phyloP scores from a whole-genome alignment of 2,888 invertebrate species.

The Sesamia inferens region DNA sequence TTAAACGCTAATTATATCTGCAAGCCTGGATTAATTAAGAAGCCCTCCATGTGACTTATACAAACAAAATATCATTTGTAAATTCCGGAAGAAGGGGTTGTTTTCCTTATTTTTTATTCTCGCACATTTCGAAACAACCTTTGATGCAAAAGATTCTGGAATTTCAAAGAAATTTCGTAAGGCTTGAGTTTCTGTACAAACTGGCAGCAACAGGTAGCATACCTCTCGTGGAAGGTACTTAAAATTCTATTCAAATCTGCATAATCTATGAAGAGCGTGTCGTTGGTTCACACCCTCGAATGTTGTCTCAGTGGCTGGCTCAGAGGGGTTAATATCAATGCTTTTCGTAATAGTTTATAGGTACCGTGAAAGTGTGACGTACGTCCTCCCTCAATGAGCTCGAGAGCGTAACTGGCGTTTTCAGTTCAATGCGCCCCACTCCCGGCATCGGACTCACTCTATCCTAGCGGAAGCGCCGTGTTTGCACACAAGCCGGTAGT shows the following conservation, averaged over 20 bases:
- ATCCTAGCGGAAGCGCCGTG: background rate
- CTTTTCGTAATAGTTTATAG: constrained; percentile 29
- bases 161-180: constrained; percentile 2
- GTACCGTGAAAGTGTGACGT: background rate
- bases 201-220: constrained; percentile 27
- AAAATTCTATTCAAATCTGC: background rate
- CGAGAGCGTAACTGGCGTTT: constrained; percentile 24
- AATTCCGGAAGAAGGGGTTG: background rate
- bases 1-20: background rate
- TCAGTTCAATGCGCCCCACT: background rate
- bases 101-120: constrained; percentile 1
- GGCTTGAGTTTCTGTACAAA: constrained; percentile 18
- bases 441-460: background rate
- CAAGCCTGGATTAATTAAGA: background rate
- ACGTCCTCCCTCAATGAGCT: constrained; percentile 9
- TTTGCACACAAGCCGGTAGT: background rate
- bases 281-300: background rate
- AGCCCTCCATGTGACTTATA: background rate
- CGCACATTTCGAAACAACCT: background rate
- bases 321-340: accelerated
- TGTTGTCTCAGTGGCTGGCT: no score
- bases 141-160: background rate
- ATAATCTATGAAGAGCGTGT: background rate
- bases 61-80: background rate
- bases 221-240: background rate